Evolutionary conservation across 2,113 vertebrate genomes (phyloP).

Genomic region (Thomomys bottae): DNA sequence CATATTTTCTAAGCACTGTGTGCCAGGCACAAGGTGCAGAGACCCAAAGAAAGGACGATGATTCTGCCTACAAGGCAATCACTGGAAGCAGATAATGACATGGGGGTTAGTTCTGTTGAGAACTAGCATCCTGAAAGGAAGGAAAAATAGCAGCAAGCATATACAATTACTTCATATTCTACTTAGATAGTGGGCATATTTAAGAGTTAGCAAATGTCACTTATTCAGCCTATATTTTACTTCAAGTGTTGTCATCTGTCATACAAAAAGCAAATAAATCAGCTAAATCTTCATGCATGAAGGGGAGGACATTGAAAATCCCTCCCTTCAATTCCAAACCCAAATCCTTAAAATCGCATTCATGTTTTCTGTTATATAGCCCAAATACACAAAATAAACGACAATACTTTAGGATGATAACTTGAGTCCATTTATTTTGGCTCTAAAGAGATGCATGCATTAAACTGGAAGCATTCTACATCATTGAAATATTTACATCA

Average conservation of each 20-base stretch:
- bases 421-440: conserved; percentile 89
- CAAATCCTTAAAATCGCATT: conserved; percentile 76
- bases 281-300: conserved; percentile 84
- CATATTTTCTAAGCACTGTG: background rate
- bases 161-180: conserved; percentile 78
- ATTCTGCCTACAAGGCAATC: conserved; percentile 70
- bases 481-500: conserved; percentile 96
- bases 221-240: conserved; percentile 79
- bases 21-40: conserved; percentile 39
- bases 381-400: conserved; percentile 90
- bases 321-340: conserved; percentile 50
- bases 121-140: conserved; percentile 74
- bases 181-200: conserved; percentile 74
- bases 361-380: conserved; percentile 82
- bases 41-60: conserved; percentile 43
- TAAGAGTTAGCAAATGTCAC: conserved; percentile 55
- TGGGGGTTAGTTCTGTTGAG: conserved; percentile 72
- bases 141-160: conserved; percentile 80
- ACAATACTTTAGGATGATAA: conserved; percentile 87
- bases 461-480: conserved; percentile 93
- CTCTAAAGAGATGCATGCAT: conserved; percentile 94
- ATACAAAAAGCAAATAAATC: conserved; percentile 72
- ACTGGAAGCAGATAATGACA: conserved; percentile 74
- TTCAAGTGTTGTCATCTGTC: conserved; percentile 82
- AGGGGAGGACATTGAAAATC: conserved; percentile 68